Evolutionary conservation across 2,113 vertebrate species (phyloP), one percentile per base, ranked within the genome.

Genomic region (Cheilinus undulatus): DNA sequence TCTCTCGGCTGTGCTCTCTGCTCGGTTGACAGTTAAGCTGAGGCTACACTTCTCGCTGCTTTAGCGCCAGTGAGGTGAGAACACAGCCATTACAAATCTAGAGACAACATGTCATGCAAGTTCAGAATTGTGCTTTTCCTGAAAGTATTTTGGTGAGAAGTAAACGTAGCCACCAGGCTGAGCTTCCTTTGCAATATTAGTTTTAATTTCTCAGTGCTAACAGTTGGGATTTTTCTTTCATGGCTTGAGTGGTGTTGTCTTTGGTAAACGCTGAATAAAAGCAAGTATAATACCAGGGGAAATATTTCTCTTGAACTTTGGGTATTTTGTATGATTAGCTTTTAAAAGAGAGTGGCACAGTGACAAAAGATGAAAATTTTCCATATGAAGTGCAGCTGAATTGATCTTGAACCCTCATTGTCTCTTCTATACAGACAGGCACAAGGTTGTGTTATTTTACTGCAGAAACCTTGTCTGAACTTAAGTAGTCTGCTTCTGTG

Each of bases 21-120:
- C 84, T 86, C 79, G 54, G 73, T 83, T 92, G 90, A 92, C 90
- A 92, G 87, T 86, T 86, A 79, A 78, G 78, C 87, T 60, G 82
- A 78, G 63, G 80, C 84, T 86, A 80, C 73, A 66, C 73, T 56
- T 58, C 80, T 70, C 13, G 43, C 85, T 60, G 80, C 76, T 86
- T 80, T 73, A 71, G 78, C 70, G 42, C 63, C 83, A 69, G 67
- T 73, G 88, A 88, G 84, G 89, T 89, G 88, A 92, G 84, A 92
- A 82, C 66, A 84, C 85, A 89, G 84, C 85, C 83, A 91, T 85
- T 80, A 76, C 69, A 72, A 67, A 70, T 72, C 80, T 46, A 56
- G 73, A 72, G 82, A 86, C 85, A 89, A 92, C 84, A 88, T 80
- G 78, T 65, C 80, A 76, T 19, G 20, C 62, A 83, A 59, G 74